These are phyloP conservation scores for Ferrisia virgata DNA, from an alignment of 2,888 invertebrate species.

Conservation along the genomic window DNA sequence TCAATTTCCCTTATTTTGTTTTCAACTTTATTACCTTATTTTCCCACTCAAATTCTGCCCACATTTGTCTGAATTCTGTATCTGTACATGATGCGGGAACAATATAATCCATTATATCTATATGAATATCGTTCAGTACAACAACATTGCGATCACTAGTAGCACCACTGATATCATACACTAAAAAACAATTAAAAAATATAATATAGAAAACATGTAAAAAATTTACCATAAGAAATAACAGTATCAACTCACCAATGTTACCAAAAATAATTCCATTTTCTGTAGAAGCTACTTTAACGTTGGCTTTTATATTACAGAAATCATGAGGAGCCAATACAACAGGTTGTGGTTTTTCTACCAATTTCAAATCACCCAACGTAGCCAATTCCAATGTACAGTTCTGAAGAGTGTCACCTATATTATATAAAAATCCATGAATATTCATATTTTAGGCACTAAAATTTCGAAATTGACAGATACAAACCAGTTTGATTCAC, in stretches of 20 bases:
- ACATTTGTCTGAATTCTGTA: slow-evolving; percentile 97
- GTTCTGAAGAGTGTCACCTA: slow-evolving; percentile 90
- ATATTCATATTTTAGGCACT: neutral
- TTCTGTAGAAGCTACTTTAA: slow-evolving; percentile 98
- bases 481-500: slow-evolving; percentile 88
- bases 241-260: slow-evolving; percentile 67
- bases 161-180: slow-evolving; percentile 93
- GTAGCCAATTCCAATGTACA: slow-evolving; percentile 97
- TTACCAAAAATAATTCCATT: slow-evolving; percentile 99
- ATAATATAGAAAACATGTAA: too few relatives aligned
- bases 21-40: slow-evolving; percentile 70
- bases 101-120: slow-evolving; percentile 99
- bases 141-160: slow-evolving; percentile 93
- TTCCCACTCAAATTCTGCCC: slow-evolving; percentile 99
- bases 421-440: neutral
- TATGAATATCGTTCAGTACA: slow-evolving; percentile 97
- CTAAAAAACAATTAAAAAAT: slow-evolving; percentile 59
- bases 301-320: slow-evolving; percentile 96
- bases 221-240: too few relatives aligned
- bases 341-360: slow-evolving; percentile 93
- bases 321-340: slow-evolving; percentile 96
- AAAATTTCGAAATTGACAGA: neutral
- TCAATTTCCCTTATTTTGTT: neutral
- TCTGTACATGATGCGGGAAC: slow-evolving; percentile 92
- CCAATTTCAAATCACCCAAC: slow-evolving; percentile 93